Percentiles rank a stretch among this genome's conserved stretches.
phyloP scores from a whole-genome alignment of 2,113 vertebrate genomes.

The Coptodon rendalli region DNA sequence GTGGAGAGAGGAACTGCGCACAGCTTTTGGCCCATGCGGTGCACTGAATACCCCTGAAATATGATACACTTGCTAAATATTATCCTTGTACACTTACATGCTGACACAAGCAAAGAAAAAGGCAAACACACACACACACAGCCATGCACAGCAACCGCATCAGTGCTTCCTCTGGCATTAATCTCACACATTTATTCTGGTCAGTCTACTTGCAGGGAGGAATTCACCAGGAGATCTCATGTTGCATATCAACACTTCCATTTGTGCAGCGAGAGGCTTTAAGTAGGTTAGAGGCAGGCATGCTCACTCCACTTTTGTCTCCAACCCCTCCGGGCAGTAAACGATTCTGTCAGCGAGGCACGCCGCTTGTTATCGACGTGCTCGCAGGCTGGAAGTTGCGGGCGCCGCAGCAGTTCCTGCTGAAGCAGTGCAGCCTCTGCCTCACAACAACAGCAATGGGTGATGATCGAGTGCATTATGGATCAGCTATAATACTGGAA shows the following conservation, averaged over 20 bases:
- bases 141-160: not conserved
- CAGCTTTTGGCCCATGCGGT: not conserved
- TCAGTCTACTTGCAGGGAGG: constrained; percentile 54
- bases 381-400: constrained; percentile 39
- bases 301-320: constrained; percentile 54
- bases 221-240: constrained; percentile 64
- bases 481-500: not conserved
- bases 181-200: constrained; percentile 61
- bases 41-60: not conserved
- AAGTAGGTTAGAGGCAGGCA: constrained; percentile 64
- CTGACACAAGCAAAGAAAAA: constrained; percentile 24
- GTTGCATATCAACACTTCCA: constrained; percentile 68
- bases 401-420: not conserved
- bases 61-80: not conserved
- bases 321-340: constrained; percentile 57
- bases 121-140: not conserved
- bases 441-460: not conserved
- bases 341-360: constrained; percentile 60
- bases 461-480: constrained; percentile 1
- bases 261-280: constrained; percentile 57
- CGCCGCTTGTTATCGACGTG: constrained; percentile 60
- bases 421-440: not conserved
- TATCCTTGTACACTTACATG: not conserved
- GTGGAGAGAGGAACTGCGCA: not conserved
- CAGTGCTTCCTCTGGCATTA: constrained; percentile 39